These are phyloP conservation scores for Paralichthys olivaceus DNA, from an alignment of 2,113 vertebrate genomes.

Conservation along the genomic window DNA sequence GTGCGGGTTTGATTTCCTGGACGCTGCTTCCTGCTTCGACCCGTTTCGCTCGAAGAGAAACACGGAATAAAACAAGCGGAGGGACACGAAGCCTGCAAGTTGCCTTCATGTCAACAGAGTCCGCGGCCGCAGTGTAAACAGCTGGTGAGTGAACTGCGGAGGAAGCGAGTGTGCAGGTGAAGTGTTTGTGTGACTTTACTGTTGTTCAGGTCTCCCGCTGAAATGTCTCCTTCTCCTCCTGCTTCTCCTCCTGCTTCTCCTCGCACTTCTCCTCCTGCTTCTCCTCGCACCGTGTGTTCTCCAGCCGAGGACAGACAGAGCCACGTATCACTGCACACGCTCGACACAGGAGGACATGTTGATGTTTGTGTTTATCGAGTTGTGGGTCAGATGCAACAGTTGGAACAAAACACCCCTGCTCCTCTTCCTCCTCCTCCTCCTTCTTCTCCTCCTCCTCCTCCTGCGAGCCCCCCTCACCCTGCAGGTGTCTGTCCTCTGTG, in stretches of 20 bases:
- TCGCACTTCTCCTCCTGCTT: conserved; percentile 18
- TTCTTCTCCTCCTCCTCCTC: conserved; percentile 7
- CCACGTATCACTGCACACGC: conserved; percentile 51
- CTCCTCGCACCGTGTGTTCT: conserved; percentile 39
- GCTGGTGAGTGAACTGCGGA: conserved; percentile 77
- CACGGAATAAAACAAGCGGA: conserved; percentile 55
- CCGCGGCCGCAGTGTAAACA: conserved; percentile 73
- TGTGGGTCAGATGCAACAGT: conserved; percentile 75
- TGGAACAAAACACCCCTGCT: conserved; percentile 52
- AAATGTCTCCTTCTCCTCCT: conserved; percentile 5
- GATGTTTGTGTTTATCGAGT: conserved; percentile 23
- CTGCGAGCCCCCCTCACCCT: conserved; percentile 32
- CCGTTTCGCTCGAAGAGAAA: conserved; percentile 5
- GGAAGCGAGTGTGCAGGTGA: neutral
- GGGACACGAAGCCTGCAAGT: conserved; percentile 53
- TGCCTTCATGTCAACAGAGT: conserved; percentile 82
- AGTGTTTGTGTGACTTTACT: neutral
- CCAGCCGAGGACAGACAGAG: conserved; percentile 29
- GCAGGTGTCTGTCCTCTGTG: conserved; percentile 66
- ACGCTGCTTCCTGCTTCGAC: conserved; percentile 10
- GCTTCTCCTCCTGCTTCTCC: neutral
- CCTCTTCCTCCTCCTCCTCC: neutral
- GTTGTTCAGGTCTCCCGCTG: conserved; percentile 7
- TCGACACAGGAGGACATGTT: conserved; percentile 22
- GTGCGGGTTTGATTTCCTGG: neutral